A percentile compares a stretch with the other conserved stretches of the same genome.
Conservation (phyloP, 2,888 invertebrate species). For the Drosophila borborema region DNA sequence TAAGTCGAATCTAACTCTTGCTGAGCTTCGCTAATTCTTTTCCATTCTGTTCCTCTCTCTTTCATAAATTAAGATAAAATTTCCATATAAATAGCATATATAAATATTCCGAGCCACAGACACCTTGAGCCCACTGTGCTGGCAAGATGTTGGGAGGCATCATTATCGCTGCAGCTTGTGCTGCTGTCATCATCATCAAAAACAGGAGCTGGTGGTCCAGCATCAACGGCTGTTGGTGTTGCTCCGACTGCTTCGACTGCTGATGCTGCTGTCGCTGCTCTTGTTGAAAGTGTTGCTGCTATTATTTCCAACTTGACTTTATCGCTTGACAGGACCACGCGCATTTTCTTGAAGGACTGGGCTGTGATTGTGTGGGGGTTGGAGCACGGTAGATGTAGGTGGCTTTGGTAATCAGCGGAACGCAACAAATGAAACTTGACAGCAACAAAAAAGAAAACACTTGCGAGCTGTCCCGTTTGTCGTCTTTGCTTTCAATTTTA, state of each 20-base stretch:
- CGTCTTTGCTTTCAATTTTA: slow-evolving; percentile 52
- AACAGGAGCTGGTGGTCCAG: slow-evolving; percentile 42
- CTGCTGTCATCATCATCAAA: slow-evolving; percentile 73
- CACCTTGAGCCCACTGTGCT: slow-evolving; percentile 3
- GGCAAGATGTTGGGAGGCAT: slow-evolving; percentile 27
- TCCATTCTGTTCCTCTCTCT: background rate
- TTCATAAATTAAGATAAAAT: no score
- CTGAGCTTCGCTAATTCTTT: background rate
- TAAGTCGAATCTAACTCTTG: background rate
- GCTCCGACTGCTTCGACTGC: slow-evolving; percentile 16
- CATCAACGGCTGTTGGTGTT: slow-evolving; percentile 24
- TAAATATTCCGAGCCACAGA: background rate
- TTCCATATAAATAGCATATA: background rate
- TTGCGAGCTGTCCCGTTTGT: slow-evolving; percentile 27
- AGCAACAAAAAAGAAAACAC: slow-evolving; percentile 44
- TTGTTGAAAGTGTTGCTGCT: slow-evolving; percentile 58
- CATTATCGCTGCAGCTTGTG: slow-evolving; percentile 58
- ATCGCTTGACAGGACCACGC: slow-evolving; percentile 34
- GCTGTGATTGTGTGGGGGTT: background rate
- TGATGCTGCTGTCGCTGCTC: slow-evolving; percentile 42
- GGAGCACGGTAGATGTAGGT: background rate
- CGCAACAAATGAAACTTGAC: slow-evolving; percentile 69
- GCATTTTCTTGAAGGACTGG: background rate
- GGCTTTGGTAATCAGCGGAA: slow-evolving; percentile 52
- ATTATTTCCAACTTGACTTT: slow-evolving; percentile 70